phyloP scores from a whole-genome alignment of 2,797 vertebrate genomes.

The Sylvia borin region DNA sequence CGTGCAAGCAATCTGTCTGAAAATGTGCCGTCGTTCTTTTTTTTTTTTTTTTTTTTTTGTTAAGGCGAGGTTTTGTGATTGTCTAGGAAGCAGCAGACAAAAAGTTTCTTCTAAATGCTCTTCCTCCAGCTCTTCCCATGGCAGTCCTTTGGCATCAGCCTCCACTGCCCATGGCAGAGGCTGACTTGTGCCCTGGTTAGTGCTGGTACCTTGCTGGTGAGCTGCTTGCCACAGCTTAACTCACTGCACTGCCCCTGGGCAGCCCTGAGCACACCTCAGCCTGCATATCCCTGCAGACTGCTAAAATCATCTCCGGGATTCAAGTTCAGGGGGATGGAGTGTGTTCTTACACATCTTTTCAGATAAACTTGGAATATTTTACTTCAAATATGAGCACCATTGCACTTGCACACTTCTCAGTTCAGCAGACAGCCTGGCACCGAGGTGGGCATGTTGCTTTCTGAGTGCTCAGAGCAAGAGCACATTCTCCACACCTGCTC shows the following conservation, averaged over 20 bases:
- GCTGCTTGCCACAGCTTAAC: neutral
- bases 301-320: neutral
- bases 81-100: neutral
- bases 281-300: neutral
- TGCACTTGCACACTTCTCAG: neutral
- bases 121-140: neutral
- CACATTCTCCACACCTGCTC: neutral
- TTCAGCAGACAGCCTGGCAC: neutral
- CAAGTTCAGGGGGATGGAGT: neutral
- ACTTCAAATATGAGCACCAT: neutral
- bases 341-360: neutral
- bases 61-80: neutral
- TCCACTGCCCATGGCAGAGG: too few species aligned
- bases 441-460: neutral
- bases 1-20: neutral
- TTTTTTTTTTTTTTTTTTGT: neutral
- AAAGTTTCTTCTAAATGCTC: neutral
- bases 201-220: accelerated
- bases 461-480: neutral
- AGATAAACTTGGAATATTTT: neutral
- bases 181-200: neutral
- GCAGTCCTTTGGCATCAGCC: neutral
- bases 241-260: neutral
- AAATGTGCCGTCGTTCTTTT: neutral
- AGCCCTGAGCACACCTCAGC: neutral